Conservation (phyloP, 1,140 invertebrate genomes). For the Sitodiplosis mosellana region DNA sequence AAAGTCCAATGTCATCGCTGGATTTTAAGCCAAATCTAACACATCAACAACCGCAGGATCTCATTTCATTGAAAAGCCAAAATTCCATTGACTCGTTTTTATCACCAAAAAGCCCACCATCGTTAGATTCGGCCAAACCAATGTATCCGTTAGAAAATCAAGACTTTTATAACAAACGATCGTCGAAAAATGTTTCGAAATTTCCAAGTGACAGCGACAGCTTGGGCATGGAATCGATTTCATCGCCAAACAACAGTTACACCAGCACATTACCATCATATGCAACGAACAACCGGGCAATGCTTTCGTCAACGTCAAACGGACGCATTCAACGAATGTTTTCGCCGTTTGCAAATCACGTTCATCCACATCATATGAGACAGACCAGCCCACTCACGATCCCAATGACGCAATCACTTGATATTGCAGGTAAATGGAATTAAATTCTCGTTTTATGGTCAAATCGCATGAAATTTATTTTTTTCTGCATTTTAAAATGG, state of each 20-base stretch:
- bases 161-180: conserved; percentile 19
- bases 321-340: conserved; percentile 14
- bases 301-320: conserved; percentile 8
- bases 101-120: conserved; percentile 19
- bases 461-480: no score
- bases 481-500: no score
- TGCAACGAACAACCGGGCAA: not conserved
- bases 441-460: no score
- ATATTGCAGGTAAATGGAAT: not conserved
- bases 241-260: not conserved
- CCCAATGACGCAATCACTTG: conserved; percentile 14
- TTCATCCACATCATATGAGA: conserved; percentile 29
- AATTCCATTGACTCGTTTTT: conserved; percentile 24
- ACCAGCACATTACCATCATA: conserved; percentile 1
- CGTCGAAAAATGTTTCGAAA: conserved; percentile 34
- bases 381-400: conserved; percentile 35
- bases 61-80: conserved; percentile 23
- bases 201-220: conserved; percentile 39
- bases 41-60: conserved; percentile 11
- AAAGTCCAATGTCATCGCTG: not conserved
- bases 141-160: conserved; percentile 14
- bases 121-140: conserved; percentile 11
- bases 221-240: conserved; percentile 29
- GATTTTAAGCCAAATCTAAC: not conserved
- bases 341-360: conserved; percentile 18